These are phyloP conservation scores for Epinotia ramella DNA, from an alignment of 2,888 invertebrate species.

Conservation along the genomic window DNA sequence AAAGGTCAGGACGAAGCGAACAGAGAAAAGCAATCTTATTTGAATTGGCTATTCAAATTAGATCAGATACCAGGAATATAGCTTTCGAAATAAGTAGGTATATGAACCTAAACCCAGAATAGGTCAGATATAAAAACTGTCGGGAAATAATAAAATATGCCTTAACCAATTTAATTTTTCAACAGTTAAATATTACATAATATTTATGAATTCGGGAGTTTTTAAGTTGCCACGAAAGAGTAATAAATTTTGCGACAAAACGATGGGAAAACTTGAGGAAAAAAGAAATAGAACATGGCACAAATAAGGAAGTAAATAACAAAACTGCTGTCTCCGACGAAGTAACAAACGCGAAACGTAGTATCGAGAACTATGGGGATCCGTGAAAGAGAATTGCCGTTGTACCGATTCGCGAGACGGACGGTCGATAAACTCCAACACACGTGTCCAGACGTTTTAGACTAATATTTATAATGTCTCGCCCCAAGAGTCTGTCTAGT, in stretches of 20 bases:
- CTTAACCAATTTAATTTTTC: not conserved
- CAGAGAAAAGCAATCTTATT: slow-evolving; percentile 11
- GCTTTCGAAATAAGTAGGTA: slow-evolving; percentile 16
- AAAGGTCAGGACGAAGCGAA: not conserved
- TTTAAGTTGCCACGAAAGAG: not conserved
- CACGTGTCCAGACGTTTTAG: slow-evolving; percentile 62
- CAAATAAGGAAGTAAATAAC: slow-evolving; percentile 2
- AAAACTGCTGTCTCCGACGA: slow-evolving; percentile 4
- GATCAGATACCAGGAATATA: slow-evolving; percentile 22
- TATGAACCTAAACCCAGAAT: slow-evolving; percentile 25
- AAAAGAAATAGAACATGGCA: not conserved
- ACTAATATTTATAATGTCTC: slow-evolving; percentile 57
- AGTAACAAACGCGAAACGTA: slow-evolving; percentile 1
- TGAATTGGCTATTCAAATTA: slow-evolving; percentile 9
- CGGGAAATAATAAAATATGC: not conserved
- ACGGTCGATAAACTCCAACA: slow-evolving; percentile 78
- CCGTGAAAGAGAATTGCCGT: slow-evolving; percentile 51
- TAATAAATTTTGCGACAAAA: not conserved
- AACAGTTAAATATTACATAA: not conserved
- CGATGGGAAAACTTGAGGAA: not conserved
- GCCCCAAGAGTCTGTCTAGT: slow-evolving; percentile 54
- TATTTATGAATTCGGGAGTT: not conserved
- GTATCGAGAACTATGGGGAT: not conserved
- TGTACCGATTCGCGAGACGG: slow-evolving; percentile 61
- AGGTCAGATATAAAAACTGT: slow-evolving; percentile 7